These are phyloP conservation scores for Cotesia congregata DNA, from an alignment of 2,888 invertebrate species.

Conservation along the genomic window DNA sequence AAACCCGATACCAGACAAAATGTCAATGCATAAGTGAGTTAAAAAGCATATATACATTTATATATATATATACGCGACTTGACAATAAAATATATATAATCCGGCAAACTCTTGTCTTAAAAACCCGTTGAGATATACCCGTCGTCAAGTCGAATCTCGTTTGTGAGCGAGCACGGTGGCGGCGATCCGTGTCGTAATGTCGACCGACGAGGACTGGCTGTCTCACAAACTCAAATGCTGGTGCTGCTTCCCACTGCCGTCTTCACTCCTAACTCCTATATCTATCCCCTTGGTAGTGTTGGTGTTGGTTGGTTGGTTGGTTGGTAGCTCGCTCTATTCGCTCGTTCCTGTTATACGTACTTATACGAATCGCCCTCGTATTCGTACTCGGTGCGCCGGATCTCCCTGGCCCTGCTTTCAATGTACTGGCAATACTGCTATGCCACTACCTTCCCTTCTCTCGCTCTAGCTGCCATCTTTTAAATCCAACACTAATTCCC, in stretches of 20 bases:
- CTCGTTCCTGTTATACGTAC: not conserved
- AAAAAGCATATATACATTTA: not conserved
- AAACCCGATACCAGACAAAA: not conserved
- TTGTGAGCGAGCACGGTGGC: conserved; percentile 12
- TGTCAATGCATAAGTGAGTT: not conserved
- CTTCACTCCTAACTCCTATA: not conserved
- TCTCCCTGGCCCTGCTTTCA: conserved; percentile 29
- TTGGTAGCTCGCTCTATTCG: not conserved
- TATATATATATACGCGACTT: not conserved
- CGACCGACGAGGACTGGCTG: conserved; percentile 37
- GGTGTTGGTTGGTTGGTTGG: conserved; percentile 18
- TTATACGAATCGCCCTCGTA: too few relatives aligned
- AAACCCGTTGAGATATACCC: not conserved
- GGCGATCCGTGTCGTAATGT: conserved; percentile 39
- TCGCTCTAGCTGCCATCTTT: conserved; percentile 40
- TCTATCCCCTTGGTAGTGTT: too few relatives aligned
- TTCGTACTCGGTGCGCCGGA: conserved; percentile 36
- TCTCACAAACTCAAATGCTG: conserved; percentile 24
- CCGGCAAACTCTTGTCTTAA: not conserved
- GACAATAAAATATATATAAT: not conserved
- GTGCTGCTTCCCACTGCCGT: conserved; percentile 34
- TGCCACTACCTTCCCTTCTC: conserved; percentile 36
- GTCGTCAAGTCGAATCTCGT: conserved; percentile 8
- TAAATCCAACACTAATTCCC: not conserved
- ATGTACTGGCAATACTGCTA: conserved; percentile 9